A percentile compares a stretch with the other conserved stretches of the same genome.
Evolutionary conservation across 2,888 invertebrate species (phyloP).

Genomic region (Caenorhabditis panamensis): DNA sequence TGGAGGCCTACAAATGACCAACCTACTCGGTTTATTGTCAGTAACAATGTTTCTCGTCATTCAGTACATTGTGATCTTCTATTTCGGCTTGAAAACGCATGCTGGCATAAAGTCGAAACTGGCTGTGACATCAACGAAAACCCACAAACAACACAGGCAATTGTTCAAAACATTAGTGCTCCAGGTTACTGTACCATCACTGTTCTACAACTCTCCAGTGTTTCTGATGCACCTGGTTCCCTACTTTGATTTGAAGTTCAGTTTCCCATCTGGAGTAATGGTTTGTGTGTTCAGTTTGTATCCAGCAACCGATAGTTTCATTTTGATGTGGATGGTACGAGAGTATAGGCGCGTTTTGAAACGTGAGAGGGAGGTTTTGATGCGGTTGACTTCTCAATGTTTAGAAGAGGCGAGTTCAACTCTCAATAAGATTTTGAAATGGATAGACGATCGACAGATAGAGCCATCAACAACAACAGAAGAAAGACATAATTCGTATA

Average conservation of each 20-base stretch:
- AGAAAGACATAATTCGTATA: too few relatives aligned
- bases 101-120: background rate
- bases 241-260: background rate
- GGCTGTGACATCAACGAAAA: background rate
- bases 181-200: background rate
- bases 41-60: background rate
- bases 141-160: background rate
- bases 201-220: background rate
- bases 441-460: too few relatives aligned
- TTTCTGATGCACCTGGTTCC: background rate
- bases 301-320: background rate
- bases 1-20: too few relatives aligned
- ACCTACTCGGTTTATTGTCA: too few relatives aligned
- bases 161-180: slow-evolving; percentile 7
- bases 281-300: background rate
- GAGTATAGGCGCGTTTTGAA: background rate
- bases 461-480: too few relatives aligned
- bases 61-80: slow-evolving; percentile 5
- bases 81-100: background rate
- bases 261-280: background rate
- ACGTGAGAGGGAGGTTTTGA: background rate
- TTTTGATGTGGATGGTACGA: background rate
- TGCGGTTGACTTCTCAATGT: too few relatives aligned
- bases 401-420: background rate
- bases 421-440: too few relatives aligned